These are phyloP conservation scores for Phrynocephalus guinanensis DNA, from an alignment of 2,797 vertebrate genomes.

Conservation along the genomic window DNA sequence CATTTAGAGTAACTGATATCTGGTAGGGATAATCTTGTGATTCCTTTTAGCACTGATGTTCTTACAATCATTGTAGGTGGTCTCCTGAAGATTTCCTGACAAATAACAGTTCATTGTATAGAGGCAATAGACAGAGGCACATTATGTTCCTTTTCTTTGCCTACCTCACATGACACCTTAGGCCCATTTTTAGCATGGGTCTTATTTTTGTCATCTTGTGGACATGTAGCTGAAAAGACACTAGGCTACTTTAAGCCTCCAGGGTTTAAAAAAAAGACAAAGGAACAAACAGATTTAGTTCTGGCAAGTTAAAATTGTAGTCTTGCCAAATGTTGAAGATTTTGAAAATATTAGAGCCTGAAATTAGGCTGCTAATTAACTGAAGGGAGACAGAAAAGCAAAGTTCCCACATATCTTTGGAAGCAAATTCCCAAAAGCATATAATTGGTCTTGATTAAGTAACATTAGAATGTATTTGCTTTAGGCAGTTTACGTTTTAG, in stretches of 20 bases:
- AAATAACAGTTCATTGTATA: not conserved
- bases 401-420: constrained; percentile 1
- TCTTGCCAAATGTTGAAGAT: constrained; percentile 9
- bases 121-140: not conserved
- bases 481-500: constrained; percentile 56
- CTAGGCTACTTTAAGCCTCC: not conserved
- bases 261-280: not conserved
- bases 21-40: not conserved
- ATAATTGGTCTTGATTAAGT: constrained; percentile 41
- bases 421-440: constrained; percentile 34
- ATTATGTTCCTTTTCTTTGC: not conserved
- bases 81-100: constrained; percentile 1
- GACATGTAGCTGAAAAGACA: not conserved
- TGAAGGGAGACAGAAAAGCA: constrained; percentile 26
- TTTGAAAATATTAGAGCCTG: constrained; percentile 5
- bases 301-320: not conserved
- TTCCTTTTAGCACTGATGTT: not conserved
- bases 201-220: constrained; percentile 11
- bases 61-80: not conserved
- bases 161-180: not conserved
- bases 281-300: constrained; percentile 3
- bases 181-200: not conserved
- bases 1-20: not conserved
- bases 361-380: constrained; percentile 25
- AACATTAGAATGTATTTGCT: constrained; percentile 31